A percentile compares a stretch with the other conserved stretches of the same genome.
These are phyloP conservation scores for Columbina picui DNA, from an alignment of 2,113 vertebrate species.

Conservation along the genomic window DNA sequence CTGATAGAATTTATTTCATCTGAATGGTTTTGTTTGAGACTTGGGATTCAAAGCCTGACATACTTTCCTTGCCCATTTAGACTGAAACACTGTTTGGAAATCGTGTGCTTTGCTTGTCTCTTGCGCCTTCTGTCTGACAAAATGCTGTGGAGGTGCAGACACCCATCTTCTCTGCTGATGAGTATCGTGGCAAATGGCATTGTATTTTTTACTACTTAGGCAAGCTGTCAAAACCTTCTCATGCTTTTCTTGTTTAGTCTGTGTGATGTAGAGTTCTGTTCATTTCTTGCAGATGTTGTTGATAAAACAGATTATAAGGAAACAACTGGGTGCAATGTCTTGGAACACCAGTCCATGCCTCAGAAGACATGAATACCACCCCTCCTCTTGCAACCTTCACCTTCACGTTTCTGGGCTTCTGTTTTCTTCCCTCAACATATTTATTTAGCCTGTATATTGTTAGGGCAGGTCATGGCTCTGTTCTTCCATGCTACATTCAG, in stretches of 20 bases:
- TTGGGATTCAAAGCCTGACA: neutral
- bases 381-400: neutral
- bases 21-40: neutral
- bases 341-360: neutral
- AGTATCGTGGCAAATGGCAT: rapidly evolving
- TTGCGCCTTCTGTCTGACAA: neutral
- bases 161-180: neutral
- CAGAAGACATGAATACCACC: rapidly evolving
- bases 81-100: neutral
- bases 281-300: neutral
- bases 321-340: neutral
- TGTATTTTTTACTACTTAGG: neutral
- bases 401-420: neutral
- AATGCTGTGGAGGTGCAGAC: neutral
- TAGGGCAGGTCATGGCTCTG: neutral
- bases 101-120: neutral
- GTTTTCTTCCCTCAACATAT: neutral
- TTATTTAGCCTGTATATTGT: neutral
- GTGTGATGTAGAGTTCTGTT: neutral
- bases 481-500: neutral
- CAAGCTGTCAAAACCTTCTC: neutral
- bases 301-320: neutral
- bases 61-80: neutral
- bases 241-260: neutral
- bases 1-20: neutral